A percentile compares a stretch with the other conserved stretches of the same genome.
These are phyloP conservation scores for Eupristina koningsbergeri DNA, from an alignment of 1,140 invertebrate genomes.

Conservation along the genomic window DNA sequence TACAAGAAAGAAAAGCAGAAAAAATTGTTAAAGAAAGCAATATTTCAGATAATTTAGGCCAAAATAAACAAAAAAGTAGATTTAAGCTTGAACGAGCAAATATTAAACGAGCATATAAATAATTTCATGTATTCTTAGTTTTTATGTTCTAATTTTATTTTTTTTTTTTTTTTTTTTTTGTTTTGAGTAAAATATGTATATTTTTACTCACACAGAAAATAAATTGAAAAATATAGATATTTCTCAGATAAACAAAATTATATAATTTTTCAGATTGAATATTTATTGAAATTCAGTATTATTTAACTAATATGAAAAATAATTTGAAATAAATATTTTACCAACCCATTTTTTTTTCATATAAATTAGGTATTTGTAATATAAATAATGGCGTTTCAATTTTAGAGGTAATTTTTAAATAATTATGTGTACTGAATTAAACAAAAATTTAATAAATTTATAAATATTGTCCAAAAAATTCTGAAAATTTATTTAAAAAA, in stretches of 20 bases:
- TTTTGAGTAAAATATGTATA: constrained; percentile 22
- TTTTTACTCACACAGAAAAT: constrained; percentile 16
- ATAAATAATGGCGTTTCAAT: background rate
- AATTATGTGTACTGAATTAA: background rate
- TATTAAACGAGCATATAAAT: constrained; percentile 48
- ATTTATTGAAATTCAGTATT: background rate
- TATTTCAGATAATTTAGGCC: constrained; percentile 26
- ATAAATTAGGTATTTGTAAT: background rate
- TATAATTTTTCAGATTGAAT: background rate
- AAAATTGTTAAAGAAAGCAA: constrained; percentile 5
- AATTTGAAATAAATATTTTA: background rate
- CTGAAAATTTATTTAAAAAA: no score
- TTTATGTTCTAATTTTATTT: constrained; percentile 9
- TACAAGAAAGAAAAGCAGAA: constrained; percentile 47
- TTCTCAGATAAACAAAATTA: background rate
- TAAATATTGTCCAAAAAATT: background rate
- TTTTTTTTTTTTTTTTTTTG: no score
- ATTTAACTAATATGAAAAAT: background rate
- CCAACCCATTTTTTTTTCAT: background rate
- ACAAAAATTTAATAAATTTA: background rate
- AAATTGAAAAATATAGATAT: background rate
- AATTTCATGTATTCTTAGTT: constrained; percentile 22
- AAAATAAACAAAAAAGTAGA: constrained; percentile 55
- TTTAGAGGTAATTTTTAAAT: background rate
- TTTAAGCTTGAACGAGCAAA: constrained; percentile 56